Base-by-base conservation (phyloP, 1,140 invertebrate genomes). In the Arion vulgaris region DNA sequence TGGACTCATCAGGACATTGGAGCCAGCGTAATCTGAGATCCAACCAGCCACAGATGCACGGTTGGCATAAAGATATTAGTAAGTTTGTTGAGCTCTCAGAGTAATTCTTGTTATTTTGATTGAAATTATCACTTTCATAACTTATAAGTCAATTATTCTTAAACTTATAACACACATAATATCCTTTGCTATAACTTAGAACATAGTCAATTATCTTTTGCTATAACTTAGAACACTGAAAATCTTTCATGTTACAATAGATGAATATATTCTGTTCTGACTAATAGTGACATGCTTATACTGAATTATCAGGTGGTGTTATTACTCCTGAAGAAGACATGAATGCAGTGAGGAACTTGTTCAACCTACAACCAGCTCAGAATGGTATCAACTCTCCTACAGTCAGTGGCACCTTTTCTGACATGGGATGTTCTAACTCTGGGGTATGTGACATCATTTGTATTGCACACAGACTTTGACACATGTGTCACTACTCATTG, bases 21-120 rank as follows among this genome's bases (percentile, higher is more conserved):
- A 53, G 45, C 45, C 41, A 75, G 1, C 39, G 23, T 28, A 9
- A 49, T 19, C 7, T 75, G 23, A 51, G 73, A 32, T 15, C 73
- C 9, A 45, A 26, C 11, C 73, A 75, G 36, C 1, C 73, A 34
- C 4, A 17, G 4, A 28, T 75, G 5, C 73, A 75, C 28, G 45
- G 39, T 2, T 75, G 73, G 73, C 45, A 39, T 34, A 75, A 75
- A 28, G 73, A 51, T 72, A 28, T 66, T 34, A 28, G 62, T 66
- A 66, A 23, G 62, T 66, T 66, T 66, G 28, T 66, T 45, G 15
- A 7, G 41, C 15, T 45, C 41, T 45, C 15, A n/a, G n/a, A n/a
- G n/a, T n/a, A n/a, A n/a, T n/a, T n/a, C n/a, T n/a, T n/a, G n/a
- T n/a, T n/a, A n/a, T n/a, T n/a, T n/a, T n/a, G n/a, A n/a, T n/a